Base-by-base conservation (phyloP, 2,797 vertebrate genomes). In the Microctenopoma lineatum region DNA sequence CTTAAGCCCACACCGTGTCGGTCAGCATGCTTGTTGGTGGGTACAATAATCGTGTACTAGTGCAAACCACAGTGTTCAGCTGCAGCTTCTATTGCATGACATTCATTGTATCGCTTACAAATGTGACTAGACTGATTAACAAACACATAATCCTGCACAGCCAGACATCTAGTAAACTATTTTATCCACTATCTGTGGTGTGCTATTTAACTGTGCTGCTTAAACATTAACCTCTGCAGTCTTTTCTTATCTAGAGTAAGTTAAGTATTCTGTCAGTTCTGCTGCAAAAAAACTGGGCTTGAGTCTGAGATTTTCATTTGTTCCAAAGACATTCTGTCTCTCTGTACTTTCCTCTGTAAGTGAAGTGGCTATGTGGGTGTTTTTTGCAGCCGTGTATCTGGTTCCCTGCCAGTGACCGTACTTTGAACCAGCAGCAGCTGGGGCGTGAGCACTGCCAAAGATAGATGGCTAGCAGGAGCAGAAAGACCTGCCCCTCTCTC, bases 371-470 rank as follows among this genome's bases (percentile, higher is more conserved):
- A 73, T 44, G 85, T 81, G 86, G 79, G 81, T 87, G 87, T 88
- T 89, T 81, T 87, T 87, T 50, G 41, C 86, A 87, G 89, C 70
- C 56, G 60, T 84, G 72, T 56, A 68, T 62, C 87, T 94, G 93
- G 90, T 86, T 66, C 66, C 55, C 66, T 83, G 93, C 94, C 94
- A 94, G 59, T 94, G 94, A 95, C 93, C 92, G 94, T 95, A 89
- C 94, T 93, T 90, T 94, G 93, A 95, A 94, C 94, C 88, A 92
- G 66, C 92, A 93, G 93, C 93, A 94, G 93, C 91, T 93, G 91
- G 90, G 90, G 84, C 79, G 79, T 81, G 83, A 90, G 89, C 77
- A 67, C 74, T 81, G 90, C 92, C 93, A 93, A 94, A 92, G 89
- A 92, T 92, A 94, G 83, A 90, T 80, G 81, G 66, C 74, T 72